These are phyloP conservation scores for Cryptomyrus ogoouensis DNA, from an alignment of 2,113 vertebrate genomes.

Conservation along the genomic window DNA sequence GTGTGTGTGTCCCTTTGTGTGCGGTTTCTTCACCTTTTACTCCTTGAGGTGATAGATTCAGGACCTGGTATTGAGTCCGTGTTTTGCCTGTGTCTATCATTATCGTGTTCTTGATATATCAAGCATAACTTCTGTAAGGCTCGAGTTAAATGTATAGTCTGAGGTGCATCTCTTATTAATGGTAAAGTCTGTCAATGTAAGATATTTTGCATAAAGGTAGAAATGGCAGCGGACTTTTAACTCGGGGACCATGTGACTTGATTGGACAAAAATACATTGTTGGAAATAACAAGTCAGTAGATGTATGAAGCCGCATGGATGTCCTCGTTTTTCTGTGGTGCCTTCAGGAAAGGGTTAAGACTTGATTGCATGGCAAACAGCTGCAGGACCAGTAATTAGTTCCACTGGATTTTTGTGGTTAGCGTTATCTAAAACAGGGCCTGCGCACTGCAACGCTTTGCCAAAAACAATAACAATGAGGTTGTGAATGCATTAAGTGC, in stretches of 20 bases:
- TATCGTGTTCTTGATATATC: neutral
- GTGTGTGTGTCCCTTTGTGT: constrained; percentile 13
- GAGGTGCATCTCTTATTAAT: neutral
- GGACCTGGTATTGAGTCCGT: neutral
- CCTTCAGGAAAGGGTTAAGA: constrained; percentile 26
- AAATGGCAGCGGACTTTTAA: neutral
- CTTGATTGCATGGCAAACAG: constrained; percentile 31
- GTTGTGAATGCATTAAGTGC: constrained; percentile 14
- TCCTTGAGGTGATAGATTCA: neutral
- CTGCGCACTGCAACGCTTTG: constrained; percentile 9
- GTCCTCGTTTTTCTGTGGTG: neutral
- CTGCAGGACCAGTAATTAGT: constrained; percentile 26
- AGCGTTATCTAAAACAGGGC: constrained; percentile 30
- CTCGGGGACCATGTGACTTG: neutral
- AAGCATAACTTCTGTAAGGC: neutral
- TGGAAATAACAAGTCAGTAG: neutral
- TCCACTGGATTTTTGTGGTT: constrained; percentile 32
- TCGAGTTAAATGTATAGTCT: neutral
- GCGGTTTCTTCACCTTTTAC: neutral
- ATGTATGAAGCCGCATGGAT: neutral
- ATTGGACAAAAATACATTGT: neutral
- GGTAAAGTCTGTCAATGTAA: neutral
- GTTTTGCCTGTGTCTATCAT: neutral
- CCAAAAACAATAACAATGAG: constrained; percentile 34
- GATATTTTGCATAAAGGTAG: neutral